Evolutionary conservation across 2,797 vertebrate species (phyloP).

Genomic region (Dermochelys coriacea): DNA sequence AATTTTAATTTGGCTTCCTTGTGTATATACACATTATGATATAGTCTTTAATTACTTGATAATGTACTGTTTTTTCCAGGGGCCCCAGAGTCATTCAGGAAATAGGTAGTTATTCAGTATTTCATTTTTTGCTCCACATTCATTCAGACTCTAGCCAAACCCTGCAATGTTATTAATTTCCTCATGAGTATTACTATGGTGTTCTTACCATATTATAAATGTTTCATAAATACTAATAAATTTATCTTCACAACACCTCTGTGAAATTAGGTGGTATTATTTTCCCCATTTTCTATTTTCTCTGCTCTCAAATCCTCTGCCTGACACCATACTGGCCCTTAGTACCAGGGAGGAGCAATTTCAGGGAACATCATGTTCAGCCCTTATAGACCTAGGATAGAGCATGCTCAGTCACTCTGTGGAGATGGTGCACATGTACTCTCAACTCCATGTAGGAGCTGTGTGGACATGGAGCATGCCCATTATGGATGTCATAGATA

Average conservation of each 20-base stretch:
- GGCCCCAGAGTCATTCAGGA: background rate
- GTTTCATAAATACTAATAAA: background rate
- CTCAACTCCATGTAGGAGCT: background rate
- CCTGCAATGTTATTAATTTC: background rate
- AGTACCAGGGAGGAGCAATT: background rate
- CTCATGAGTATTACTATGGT: background rate
- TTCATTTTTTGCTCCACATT: background rate
- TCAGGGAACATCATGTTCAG: background rate
- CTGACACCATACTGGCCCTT: background rate
- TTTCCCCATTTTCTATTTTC: background rate
- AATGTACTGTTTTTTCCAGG: background rate
- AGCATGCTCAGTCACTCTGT: background rate
- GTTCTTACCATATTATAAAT: background rate
- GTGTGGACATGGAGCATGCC: background rate
- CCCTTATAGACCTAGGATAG: background rate
- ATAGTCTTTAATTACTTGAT: background rate
- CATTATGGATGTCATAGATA: background rate
- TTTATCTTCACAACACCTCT: background rate
- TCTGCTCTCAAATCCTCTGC: background rate
- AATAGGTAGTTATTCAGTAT: background rate
- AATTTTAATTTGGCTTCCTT: background rate
- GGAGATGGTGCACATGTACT: background rate
- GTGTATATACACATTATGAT: background rate
- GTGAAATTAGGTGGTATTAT: background rate
- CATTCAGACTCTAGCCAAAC: background rate